Percentiles rank a stretch among this genome's conserved stretches.
These are phyloP conservation scores for Lordiphosa clarofinis DNA, from an alignment of 1,140 invertebrate species.

Conservation along the genomic window DNA sequence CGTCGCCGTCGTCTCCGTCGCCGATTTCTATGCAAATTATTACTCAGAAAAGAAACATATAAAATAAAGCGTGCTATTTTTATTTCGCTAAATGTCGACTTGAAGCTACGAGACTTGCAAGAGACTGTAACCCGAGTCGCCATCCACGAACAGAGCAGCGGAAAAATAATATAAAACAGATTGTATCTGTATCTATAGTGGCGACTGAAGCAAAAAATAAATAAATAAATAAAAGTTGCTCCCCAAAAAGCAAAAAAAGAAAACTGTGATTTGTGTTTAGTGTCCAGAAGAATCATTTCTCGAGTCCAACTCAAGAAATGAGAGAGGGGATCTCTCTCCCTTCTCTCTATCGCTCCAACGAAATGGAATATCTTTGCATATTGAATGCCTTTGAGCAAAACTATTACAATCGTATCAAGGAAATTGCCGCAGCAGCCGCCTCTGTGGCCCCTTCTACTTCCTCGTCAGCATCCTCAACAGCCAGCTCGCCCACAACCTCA, in stretches of 20 bases:
- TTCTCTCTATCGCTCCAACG: background rate
- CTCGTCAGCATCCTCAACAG: constrained; percentile 52
- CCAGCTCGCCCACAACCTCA: constrained; percentile 47
- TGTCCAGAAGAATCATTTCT: background rate
- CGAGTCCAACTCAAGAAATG: too few species aligned
- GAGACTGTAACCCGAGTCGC: constrained; percentile 64
- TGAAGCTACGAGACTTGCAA: constrained; percentile 52
- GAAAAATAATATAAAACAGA: constrained; percentile 53
- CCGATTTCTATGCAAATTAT: constrained; percentile 76
- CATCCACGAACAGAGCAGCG: constrained; percentile 20
- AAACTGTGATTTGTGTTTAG: constrained; percentile 6
- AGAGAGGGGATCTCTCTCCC: too few species aligned
- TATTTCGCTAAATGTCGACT: constrained; percentile 76
- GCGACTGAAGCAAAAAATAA: constrained; percentile 47
- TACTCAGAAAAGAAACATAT: constrained; percentile 64
- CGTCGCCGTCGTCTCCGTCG: constrained; percentile 16
- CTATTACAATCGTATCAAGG: constrained; percentile 62
- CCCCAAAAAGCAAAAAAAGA: constrained; percentile 24
- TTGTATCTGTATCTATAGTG: constrained; percentile 66
- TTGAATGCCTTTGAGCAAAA: constrained; percentile 66
- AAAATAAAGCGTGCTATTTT: constrained; percentile 75
- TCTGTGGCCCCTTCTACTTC: constrained; percentile 21
- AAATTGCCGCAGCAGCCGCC: constrained; percentile 41
- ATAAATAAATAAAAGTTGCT: constrained; percentile 53
- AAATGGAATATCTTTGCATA: constrained; percentile 67